These are phyloP conservation scores for Patiria miniata DNA, from an alignment of 35 echinoderm and acorn worm genomes.

Conservation along the genomic window DNA sequence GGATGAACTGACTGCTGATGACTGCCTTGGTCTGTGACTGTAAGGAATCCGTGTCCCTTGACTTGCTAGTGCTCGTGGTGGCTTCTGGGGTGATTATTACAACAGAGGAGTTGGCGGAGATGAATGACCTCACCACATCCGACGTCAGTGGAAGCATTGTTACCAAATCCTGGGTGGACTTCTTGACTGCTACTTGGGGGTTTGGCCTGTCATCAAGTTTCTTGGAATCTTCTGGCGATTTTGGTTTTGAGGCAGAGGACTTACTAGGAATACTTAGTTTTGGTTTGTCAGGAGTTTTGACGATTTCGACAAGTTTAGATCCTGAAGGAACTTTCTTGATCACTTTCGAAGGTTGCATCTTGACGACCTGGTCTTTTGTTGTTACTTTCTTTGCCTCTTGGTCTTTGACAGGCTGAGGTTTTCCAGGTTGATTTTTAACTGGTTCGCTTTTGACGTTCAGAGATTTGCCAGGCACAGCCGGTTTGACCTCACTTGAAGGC, in stretches of 20 bases:
- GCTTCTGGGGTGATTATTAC: too few relatives aligned
- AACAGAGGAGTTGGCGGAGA: too few relatives aligned
- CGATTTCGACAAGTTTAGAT: not conserved
- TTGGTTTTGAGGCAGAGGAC: not conserved
- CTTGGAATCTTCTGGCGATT: not conserved
- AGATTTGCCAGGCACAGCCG: too few relatives aligned
- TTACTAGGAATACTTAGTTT: not conserved
- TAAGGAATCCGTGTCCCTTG: too few relatives aligned
- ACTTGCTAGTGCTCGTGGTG: too few relatives aligned
- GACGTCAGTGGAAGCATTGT: too few relatives aligned
- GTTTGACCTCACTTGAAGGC: not conserved
- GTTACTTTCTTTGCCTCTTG: not conserved
- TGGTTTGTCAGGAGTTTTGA: not conserved
- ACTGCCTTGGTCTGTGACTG: too few relatives aligned
- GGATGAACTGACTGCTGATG: too few relatives aligned
- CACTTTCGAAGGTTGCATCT: not conserved
- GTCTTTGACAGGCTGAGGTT: not conserved
- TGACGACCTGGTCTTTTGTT: not conserved
- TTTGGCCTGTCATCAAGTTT: too few relatives aligned
- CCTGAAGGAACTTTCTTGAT: not conserved
- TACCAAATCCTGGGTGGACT: too few relatives aligned
- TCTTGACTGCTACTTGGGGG: too few relatives aligned
- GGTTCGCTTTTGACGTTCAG: not conserved
- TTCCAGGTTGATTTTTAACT: not conserved
- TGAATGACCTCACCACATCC: too few relatives aligned